A percentile compares a stretch with the other conserved stretches of the same genome.
Conservation (phyloP, 1,140 invertebrate species). For the Battus philenor region DNA sequence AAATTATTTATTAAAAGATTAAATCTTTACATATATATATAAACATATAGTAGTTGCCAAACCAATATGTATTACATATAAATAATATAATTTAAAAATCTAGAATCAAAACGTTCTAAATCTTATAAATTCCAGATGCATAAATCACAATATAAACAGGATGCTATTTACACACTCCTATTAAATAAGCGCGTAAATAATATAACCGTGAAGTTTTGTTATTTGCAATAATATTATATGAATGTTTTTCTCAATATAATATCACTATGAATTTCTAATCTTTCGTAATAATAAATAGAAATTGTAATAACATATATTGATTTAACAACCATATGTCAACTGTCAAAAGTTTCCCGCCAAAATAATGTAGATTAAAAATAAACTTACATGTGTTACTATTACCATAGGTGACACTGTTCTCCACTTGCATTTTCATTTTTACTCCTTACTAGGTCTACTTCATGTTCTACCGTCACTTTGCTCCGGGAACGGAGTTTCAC, state of each 20-base stretch:
- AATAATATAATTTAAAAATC: too few species aligned
- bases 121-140: too few species aligned
- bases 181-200: background rate
- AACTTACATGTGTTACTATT: constrained; percentile 64
- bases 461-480: constrained; percentile 32
- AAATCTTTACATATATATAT: too few species aligned
- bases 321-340: background rate
- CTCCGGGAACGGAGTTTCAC: too few species aligned
- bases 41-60: too few species aligned
- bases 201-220: background rate
- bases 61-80: too few species aligned
- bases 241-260: background rate
- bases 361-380: background rate
- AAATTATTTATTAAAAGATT: too few species aligned
- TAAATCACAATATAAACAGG: too few species aligned
- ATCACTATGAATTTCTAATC: background rate
- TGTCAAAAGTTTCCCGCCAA: constrained; percentile 2
- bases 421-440: constrained; percentile 67
- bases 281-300: background rate
- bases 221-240: background rate
- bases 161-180: background rate
- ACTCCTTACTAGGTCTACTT: constrained; percentile 35
- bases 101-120: too few species aligned
- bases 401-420: constrained; percentile 56
- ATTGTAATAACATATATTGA: background rate